phyloP scores from a whole-genome alignment of 2,888 invertebrate genomes.

The Drosophila subsilvestris region DNA sequence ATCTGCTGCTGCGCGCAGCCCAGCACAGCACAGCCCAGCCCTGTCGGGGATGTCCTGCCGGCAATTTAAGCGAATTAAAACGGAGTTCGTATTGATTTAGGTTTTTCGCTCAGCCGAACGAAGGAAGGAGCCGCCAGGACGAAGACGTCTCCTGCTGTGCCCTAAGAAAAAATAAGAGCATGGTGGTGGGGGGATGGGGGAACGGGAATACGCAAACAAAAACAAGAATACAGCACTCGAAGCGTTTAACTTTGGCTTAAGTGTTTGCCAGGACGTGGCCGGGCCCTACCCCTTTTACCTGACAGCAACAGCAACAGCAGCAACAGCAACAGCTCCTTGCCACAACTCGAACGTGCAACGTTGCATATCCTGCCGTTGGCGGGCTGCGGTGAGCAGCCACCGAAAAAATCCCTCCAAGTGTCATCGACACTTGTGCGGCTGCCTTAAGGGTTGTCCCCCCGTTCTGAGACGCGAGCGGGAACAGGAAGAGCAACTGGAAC shows the following conservation, averaged over 20 bases:
- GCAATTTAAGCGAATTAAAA: conserved; percentile 80
- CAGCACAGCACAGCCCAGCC: conserved; percentile 1
- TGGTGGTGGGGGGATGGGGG: no score
- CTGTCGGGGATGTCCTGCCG: conserved; percentile 62
- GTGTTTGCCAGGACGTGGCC: conserved; percentile 73
- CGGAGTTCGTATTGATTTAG: conserved; percentile 73
- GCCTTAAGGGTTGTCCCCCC: conserved; percentile 66
- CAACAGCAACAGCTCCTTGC: conserved; percentile 5
- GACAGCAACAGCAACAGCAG: conserved; percentile 18
- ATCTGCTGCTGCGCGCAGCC: conserved; percentile 15
- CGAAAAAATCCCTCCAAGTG: conserved; percentile 73
- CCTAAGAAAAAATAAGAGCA: conserved; percentile 47
- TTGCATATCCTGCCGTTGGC: conserved; percentile 57
- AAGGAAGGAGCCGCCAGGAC: conserved; percentile 21
- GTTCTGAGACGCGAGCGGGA: no score
- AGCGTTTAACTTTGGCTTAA: conserved; percentile 80
- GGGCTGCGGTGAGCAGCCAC: conserved; percentile 56
- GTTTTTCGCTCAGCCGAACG: conserved; percentile 42
- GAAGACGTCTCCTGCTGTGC: conserved; percentile 63
- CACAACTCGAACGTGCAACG: conserved; percentile 47
- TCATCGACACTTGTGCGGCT: conserved; percentile 78
- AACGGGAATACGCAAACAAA: conserved; percentile 57
- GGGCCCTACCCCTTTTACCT: conserved; percentile 50
- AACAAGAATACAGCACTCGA: conserved; percentile 75
- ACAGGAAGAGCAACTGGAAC: conserved; percentile 32